Base-by-base conservation (phyloP, 2,888 invertebrate genomes). In the Meta bourneti region DNA sequence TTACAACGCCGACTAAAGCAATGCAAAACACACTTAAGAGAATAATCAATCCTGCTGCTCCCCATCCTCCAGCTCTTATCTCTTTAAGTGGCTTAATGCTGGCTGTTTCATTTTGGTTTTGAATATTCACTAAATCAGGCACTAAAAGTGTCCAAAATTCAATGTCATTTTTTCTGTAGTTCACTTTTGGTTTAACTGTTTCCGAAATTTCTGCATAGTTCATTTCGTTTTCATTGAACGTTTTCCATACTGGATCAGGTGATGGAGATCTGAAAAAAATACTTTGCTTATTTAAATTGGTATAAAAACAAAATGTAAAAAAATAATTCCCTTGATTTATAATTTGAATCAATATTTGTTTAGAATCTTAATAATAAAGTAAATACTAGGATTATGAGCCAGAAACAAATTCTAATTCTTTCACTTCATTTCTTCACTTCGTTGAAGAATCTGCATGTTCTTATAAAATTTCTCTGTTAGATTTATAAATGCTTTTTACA, bases 111-210 rank as follows among this genome's bases (percentile, higher is more conserved):
- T 54, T 70, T 48, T 52, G 13, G 19, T 87, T 91, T 20, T 78
- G 61, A 51, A 71, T 77, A 20, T 83, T 72, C 48, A 72, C 71
- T 9, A 91, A 74, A 72, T 91, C 91, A 13, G 91, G 77, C 0
- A 91, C 51, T 20, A 91, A 78, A 7, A 82, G 9, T 16, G 49
- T 91, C 91, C 91, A 91, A 78, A 91, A 81, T 69, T 91, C 91
- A 9, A 78, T 91, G 52, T 82, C 87, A 48, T 87, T 77, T 13
- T 61, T 72, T 49, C 74, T 75, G 74, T 88, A 82, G 16, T 74
- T 19, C 9, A 52, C 19, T 87, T 83, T 87, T 61, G 61, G 48
- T 9, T 7, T 9, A 48, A 87, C 19, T 7, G 72, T 87, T 61
- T 87, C 72, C 13, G 78, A 79, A 51, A 91, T 78, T 78, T 91